A percentile compares a stretch with the other conserved stretches of the same genome.
Conservation (phyloP, 2,888 invertebrate genomes). For the Protonemura montana region DNA sequence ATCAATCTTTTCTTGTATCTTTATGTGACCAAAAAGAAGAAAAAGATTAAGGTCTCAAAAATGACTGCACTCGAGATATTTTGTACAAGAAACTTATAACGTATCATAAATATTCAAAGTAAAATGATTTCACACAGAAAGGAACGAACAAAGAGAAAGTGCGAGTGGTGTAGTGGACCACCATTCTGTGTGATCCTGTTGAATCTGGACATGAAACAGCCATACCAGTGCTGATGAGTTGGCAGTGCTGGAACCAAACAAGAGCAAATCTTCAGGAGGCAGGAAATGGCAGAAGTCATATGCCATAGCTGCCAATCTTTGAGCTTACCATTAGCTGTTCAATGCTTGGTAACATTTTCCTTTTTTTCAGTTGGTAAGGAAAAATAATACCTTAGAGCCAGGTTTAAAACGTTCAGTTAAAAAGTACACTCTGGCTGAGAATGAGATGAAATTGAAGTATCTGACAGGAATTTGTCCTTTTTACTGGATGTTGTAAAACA, state of each 20-base stretch:
- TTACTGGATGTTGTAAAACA: too few species aligned
- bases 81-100: constrained; percentile 39
- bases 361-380: too few species aligned
- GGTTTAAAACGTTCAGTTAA: too few species aligned
- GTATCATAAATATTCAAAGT: constrained; percentile 24
- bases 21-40: constrained; percentile 15
- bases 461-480: too few species aligned
- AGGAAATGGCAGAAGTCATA: not conserved
- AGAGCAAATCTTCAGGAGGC: not conserved
- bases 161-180: not conserved
- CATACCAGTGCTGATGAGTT: constrained; percentile 24
- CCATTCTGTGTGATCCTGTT: constrained; percentile 14
- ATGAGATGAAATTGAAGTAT: too few species aligned
- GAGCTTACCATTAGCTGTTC: too few species aligned
- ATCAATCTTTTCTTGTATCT: constrained; percentile 30
- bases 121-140: constrained; percentile 38
- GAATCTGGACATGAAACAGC: constrained; percentile 27
- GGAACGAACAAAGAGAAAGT: constrained; percentile 32
- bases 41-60: constrained; percentile 28
- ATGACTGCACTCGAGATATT: constrained; percentile 38
- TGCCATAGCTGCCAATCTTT: too few species aligned
- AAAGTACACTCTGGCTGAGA: too few species aligned
- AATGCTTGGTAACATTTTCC: too few species aligned
- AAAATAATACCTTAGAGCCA: too few species aligned
- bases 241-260: constrained; percentile 18